Evolutionary conservation across 2,797 vertebrate species (phyloP).

Genomic region (Apogon hyalosoma): DNA sequence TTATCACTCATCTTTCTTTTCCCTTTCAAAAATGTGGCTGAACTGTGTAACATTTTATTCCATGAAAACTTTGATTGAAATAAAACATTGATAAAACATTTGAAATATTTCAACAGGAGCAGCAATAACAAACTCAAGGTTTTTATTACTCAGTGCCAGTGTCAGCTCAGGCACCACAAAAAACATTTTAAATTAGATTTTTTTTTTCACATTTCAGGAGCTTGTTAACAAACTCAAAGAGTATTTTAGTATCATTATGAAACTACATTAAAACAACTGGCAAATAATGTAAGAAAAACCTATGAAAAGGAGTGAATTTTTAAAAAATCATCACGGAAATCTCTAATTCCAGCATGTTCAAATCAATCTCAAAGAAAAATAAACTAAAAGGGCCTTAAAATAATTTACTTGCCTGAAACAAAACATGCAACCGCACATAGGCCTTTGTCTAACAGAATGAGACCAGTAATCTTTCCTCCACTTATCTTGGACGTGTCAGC

Average conservation of each 20-base stretch:
- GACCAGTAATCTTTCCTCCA: constrained; percentile 75
- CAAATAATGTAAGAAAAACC: background rate
- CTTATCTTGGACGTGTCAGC: constrained; percentile 73
- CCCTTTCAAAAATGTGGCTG: no score
- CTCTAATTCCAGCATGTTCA: constrained; percentile 14
- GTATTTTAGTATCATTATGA: background rate
- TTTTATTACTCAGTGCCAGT: no score
- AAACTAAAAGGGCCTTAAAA: constrained; percentile 28
- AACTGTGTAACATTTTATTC: no score
- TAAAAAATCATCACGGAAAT: background rate
- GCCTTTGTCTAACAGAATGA: constrained; percentile 73
- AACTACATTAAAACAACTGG: background rate
- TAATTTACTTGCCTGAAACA: constrained; percentile 57
- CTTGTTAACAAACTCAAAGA: background rate
- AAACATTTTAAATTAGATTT: no score
- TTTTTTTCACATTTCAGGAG: no score
- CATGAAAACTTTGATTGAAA: no score
- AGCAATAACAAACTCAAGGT: no score
- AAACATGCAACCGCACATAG: constrained; percentile 46
- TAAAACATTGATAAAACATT: no score
- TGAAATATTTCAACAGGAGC: no score
- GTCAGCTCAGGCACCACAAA: background rate
- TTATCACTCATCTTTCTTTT: no score
- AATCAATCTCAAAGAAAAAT: constrained; percentile 26
- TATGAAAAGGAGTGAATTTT: background rate